phyloP scores from a whole-genome alignment of 2,797 vertebrate species.

The Mus caroli region DNA sequence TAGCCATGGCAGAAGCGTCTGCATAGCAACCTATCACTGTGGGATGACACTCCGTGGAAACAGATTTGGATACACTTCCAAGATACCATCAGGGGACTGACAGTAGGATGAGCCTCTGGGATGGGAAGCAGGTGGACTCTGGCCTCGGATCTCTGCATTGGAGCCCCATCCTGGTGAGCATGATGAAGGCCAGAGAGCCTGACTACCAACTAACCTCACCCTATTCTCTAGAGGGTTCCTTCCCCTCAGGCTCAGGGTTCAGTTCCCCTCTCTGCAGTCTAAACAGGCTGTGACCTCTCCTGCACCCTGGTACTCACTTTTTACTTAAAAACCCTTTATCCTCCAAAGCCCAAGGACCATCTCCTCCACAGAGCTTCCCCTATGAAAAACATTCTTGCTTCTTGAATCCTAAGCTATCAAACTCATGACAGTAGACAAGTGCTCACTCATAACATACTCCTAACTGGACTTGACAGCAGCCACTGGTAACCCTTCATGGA shows the following conservation, averaged over 20 bases:
- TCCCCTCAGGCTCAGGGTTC: background rate
- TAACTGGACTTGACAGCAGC: background rate
- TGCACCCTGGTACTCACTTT: background rate
- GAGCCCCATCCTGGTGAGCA: background rate
- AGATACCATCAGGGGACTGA: background rate
- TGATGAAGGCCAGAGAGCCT: background rate
- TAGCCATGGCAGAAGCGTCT: fast-evolving
- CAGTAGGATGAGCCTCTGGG: background rate
- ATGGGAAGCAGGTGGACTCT: background rate
- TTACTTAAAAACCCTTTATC: background rate
- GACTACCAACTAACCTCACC: background rate
- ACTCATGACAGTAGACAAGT: background rate
- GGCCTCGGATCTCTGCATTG: background rate
- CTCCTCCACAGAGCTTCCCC: conserved; percentile 33
- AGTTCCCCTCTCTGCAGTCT: background rate
- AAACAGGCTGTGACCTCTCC: background rate
- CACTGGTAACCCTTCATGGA: background rate
- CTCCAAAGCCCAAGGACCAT: background rate
- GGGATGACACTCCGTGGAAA: background rate
- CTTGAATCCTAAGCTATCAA: background rate
- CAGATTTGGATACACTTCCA: background rate
- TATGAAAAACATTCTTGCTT: background rate
- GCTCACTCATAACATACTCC: background rate
- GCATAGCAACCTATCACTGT: background rate
- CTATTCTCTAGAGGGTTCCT: background rate